Evolutionary conservation across 2,797 vertebrate species (phyloP).

Genomic region (Rhabdophis nuchalis): DNA sequence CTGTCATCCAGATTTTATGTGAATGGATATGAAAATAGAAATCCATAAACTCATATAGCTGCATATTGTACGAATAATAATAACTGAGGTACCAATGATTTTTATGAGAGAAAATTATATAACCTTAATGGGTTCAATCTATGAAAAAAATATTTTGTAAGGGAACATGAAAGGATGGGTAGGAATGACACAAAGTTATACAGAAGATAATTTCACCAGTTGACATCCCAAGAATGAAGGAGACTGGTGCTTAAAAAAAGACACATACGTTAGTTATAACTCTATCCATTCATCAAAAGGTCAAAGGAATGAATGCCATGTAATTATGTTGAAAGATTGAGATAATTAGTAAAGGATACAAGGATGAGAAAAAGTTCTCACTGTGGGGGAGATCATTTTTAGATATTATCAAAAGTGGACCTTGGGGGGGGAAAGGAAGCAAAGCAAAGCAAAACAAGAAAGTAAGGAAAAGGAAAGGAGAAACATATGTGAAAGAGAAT

Average conservation of each 20-base stretch:
- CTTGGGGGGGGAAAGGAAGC: neutral
- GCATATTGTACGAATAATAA: neutral
- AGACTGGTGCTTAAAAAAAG: neutral
- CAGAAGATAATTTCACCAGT: neutral
- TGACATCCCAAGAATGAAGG: neutral
- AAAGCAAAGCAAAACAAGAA: neutral
- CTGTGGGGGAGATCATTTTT: neutral
- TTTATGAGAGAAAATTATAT: neutral
- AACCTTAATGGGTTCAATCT: neutral
- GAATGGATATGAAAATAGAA: neutral
- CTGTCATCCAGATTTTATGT: neutral
- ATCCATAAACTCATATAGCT: neutral
- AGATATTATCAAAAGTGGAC: neutral
- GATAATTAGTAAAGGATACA: neutral
- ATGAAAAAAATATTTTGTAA: neutral
- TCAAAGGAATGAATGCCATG: neutral
- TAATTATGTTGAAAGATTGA: neutral
- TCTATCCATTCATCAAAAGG: neutral
- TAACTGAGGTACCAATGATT: neutral
- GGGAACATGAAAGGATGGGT: neutral
- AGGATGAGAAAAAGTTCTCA: neutral
- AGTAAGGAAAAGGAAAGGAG: neutral
- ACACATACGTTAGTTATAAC: neutral
- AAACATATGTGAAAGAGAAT: neutral
- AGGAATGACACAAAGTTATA: neutral